Base-by-base conservation (phyloP, 2,888 invertebrate species). In the Trimorus sp. region DNA sequence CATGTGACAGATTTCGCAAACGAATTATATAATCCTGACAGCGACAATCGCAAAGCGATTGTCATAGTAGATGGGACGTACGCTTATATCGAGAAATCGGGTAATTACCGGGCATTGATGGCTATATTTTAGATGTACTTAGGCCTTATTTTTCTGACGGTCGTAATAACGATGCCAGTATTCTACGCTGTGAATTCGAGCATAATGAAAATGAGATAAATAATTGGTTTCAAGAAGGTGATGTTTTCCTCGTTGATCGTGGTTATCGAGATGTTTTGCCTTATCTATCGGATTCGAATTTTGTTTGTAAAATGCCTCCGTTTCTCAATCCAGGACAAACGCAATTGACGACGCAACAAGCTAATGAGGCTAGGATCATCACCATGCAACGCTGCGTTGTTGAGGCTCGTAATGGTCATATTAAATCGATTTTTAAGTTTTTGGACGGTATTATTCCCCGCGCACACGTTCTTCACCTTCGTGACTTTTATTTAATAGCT, bases 311-410 rank as follows among this genome's bases (percentile, higher is more conserved):
- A 26, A 54, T 54, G 54, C 54, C 54, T 26, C 26, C 54, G 14
- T 54, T 9, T 54, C 12, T 16, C 8, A 26, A 38, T 8, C 58
- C 16, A 12, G 38, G 38, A 12, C 11, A 58, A 38, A 5, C 6
- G 8, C 58, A 58, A 14, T 38, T 38, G 3, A 12, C 37, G 37
- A 58, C 58, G n/a, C 38, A 37, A 58, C 12, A 58, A n/a, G 58
- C 58, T 12, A 58, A 58, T 26, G 36, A 48, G 16, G 15, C 66
- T 38, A 40, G 59, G n/a, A 49, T 71, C 5, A 53, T 56, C 8
- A 65, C 56, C 11, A 60, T 62, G 7, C 15, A 16, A 15, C 65
- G 66, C 65, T 79, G 79, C 73, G 14, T 66, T 56, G 71, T 79
- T 12, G 78, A 73, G 42, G 53, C 53, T 14, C 56, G 66, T 14